Evolutionary conservation across 2,797 vertebrate species (phyloP).

Genomic region (Spatula versicolor): DNA sequence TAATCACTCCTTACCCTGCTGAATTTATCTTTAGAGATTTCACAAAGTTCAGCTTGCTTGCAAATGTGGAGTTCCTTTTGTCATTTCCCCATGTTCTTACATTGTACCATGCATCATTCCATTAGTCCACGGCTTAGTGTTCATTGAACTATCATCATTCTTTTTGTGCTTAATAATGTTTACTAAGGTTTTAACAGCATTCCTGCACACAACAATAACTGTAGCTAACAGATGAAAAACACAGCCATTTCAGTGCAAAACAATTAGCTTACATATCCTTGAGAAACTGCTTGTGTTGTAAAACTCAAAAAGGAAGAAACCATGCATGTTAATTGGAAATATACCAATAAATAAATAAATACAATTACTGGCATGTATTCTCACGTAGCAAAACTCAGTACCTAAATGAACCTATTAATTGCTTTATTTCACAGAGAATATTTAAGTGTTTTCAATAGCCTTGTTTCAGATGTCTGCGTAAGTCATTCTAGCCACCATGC

Average conservation of each 20-base stretch:
- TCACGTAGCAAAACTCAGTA: neutral
- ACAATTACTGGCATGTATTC: neutral
- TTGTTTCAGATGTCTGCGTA: neutral
- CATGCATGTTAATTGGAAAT: constrained; percentile 21
- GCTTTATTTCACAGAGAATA: neutral
- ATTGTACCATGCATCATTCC: constrained; percentile 36
- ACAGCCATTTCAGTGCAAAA: neutral
- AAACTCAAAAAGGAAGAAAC: constrained; percentile 31
- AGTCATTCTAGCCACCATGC: neutral
- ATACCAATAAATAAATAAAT: neutral
- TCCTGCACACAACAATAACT: constrained; percentile 16
- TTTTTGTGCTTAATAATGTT: constrained; percentile 62
- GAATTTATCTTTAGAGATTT: constrained; percentile 10
- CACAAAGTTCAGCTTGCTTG: neutral
- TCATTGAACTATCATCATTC: constrained; percentile 25
- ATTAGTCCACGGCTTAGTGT: constrained; percentile 53
- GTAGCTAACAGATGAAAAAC: constrained; percentile 44
- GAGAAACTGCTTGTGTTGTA: neutral
- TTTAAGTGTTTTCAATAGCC: neutral
- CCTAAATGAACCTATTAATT: neutral
- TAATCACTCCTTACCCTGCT: neutral
- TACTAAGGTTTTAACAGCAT: constrained; percentile 50
- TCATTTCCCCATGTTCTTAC: neutral
- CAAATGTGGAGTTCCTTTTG: neutral
- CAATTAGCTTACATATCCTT: constrained; percentile 9